phyloP scores from a whole-genome alignment of 2,113 vertebrate species.

The Emydura subglobosa region DNA sequence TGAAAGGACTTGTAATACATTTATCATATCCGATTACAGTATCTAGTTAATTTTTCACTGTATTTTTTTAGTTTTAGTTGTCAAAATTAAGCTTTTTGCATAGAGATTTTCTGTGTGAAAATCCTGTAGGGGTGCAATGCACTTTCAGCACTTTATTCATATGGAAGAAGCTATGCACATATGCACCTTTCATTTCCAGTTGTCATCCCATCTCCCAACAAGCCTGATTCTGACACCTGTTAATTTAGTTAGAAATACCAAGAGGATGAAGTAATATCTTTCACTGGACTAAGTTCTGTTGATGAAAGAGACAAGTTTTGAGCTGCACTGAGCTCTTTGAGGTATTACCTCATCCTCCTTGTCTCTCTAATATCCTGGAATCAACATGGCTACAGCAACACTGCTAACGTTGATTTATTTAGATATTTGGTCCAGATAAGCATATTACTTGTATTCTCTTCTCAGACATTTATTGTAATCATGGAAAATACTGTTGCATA shows the following conservation, averaged over 20 bases:
- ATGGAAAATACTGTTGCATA: neutral
- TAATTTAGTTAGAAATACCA: too few species aligned
- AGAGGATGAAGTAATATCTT: too few species aligned
- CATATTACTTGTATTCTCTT: neutral
- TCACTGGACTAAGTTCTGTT: too few species aligned
- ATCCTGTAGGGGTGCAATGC: neutral
- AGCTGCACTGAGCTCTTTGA: too few species aligned
- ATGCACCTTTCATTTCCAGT: neutral
- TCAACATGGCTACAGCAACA: too few species aligned
- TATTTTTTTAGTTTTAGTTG: neutral
- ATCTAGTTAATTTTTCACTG: accelerated
- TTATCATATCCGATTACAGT: neutral
- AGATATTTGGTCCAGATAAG: neutral
- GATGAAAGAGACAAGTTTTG: too few species aligned
- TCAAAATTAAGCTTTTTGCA: neutral
- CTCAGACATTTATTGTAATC: neutral
- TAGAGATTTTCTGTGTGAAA: neutral
- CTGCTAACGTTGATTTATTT: neutral
- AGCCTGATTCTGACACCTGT: neutral
- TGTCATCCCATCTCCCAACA: neutral
- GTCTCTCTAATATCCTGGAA: neutral
- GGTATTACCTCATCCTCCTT: neutral
- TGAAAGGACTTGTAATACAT: neutral
- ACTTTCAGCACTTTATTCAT: neutral
- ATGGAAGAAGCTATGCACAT: neutral